Evolutionary conservation across 2,888 invertebrate species (phyloP).

Genomic region (Hyposoter didymator): DNA sequence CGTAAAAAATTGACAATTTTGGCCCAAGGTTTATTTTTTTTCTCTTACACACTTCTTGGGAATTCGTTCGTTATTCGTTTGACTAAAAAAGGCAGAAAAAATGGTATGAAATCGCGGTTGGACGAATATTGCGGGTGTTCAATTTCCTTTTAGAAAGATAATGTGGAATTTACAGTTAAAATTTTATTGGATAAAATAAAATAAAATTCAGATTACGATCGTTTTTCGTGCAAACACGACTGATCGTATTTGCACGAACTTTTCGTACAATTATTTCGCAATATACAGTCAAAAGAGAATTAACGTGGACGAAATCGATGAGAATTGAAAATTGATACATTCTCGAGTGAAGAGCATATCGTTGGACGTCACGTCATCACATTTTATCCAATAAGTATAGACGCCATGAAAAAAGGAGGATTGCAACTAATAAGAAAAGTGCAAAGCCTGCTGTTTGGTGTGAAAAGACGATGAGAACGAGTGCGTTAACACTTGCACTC

Average conservation of each 20-base stretch:
- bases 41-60: neutral
- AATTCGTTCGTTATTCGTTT: neutral
- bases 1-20: no score
- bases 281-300: no score
- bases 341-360: neutral
- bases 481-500: conserved; percentile 65
- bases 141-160: no score
- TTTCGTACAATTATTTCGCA: no score
- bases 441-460: conserved; percentile 16
- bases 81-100: neutral
- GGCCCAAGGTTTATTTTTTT: neutral
- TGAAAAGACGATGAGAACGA: conserved; percentile 56
- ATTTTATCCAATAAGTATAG: conserved; percentile 20
- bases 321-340: neutral
- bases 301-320: neutral
- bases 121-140: neutral
- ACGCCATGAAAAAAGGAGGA: conserved; percentile 12
- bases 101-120: neutral
- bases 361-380: conserved; percentile 29
- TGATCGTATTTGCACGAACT: no score
- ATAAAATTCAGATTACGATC: no score
- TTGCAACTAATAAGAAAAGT: conserved; percentile 54
- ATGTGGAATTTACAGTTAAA: neutral
- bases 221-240: no score
- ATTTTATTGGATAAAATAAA: no score